Percentiles rank a stretch among this genome's conserved stretches.
These are phyloP conservation scores for Mya arenaria DNA, from an alignment of 1,140 invertebrate genomes.

Conservation along the genomic window DNA sequence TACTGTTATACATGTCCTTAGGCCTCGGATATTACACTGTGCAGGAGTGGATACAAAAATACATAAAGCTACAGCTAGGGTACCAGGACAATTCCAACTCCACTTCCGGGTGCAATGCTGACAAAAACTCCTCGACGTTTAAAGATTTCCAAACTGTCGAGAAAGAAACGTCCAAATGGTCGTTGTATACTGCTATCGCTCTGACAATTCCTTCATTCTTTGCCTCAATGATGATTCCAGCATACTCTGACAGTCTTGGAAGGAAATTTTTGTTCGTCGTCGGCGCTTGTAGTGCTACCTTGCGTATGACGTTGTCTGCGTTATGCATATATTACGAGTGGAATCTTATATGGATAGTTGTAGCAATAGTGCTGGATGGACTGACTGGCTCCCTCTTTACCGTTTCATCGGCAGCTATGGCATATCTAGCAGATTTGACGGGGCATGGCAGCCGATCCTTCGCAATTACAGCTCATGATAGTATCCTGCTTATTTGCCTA, in stretches of 20 bases:
- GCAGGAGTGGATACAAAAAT: constrained; percentile 16
- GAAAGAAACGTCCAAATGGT: constrained; percentile 38
- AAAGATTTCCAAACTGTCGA: background rate
- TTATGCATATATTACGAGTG: constrained; percentile 20
- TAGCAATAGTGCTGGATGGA: constrained; percentile 1
- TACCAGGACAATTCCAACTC: background rate
- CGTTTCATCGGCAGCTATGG: background rate
- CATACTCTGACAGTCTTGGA: constrained; percentile 26
- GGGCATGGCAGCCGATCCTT: background rate
- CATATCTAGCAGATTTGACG: constrained; percentile 49
- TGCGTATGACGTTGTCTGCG: background rate
- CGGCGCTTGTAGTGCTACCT: background rate
- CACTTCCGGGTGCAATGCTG: background rate
- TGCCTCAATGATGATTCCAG: background rate
- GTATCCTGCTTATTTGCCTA: background rate
- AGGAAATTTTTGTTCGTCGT: constrained; percentile 9
- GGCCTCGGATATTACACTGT: background rate
- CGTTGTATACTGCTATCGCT: constrained; percentile 30
- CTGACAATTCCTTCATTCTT: background rate
- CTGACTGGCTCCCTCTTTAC: background rate
- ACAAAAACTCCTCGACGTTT: constrained; percentile 16
- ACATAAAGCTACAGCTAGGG: background rate
- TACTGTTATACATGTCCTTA: background rate
- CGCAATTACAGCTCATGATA: background rate
- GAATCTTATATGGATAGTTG: constrained; percentile 20